A percentile compares a stretch with the other conserved stretches of the same genome.
phyloP scores from a whole-genome alignment of 2,797 vertebrate species.

The Peromyscus eremicus region DNA sequence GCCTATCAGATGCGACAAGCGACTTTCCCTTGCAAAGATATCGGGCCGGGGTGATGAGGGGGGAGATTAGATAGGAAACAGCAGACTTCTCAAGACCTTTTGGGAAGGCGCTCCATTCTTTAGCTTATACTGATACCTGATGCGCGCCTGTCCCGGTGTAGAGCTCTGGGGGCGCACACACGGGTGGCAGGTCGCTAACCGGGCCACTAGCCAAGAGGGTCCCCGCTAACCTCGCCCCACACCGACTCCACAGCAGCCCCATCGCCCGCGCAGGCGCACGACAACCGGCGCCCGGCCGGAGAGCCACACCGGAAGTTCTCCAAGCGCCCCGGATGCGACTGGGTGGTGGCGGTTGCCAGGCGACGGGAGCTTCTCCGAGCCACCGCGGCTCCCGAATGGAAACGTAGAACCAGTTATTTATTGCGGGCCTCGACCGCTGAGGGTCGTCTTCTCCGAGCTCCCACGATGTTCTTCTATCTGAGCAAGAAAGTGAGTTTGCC shows the following conservation, averaged over 20 bases:
- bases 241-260: fast-evolving
- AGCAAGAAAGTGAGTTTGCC: constrained; percentile 95
- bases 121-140: not conserved
- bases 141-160: not conserved
- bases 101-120: not conserved
- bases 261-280: not conserved
- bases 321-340: constrained; percentile 65
- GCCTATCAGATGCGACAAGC: not conserved
- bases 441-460: not conserved
- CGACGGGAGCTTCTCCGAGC: constrained; percentile 30
- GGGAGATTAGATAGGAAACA: not conserved
- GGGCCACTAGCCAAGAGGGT: fast-evolving
- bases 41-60: not conserved
- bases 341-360: constrained; percentile 79
- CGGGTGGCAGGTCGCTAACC: fast-evolving
- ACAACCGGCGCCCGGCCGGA: fast-evolving
- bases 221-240: fast-evolving
- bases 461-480: constrained; percentile 95
- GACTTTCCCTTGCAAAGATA: not conserved
- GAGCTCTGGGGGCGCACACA: too few species aligned
- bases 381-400: fast-evolving
- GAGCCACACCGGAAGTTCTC: constrained; percentile 63
- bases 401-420: not conserved
- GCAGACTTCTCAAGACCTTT: not conserved
- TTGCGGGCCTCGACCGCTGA: not conserved